Evolutionary conservation across 1,140 invertebrate genomes (phyloP).

Genomic region (Yoshiicerus persimilis): DNA sequence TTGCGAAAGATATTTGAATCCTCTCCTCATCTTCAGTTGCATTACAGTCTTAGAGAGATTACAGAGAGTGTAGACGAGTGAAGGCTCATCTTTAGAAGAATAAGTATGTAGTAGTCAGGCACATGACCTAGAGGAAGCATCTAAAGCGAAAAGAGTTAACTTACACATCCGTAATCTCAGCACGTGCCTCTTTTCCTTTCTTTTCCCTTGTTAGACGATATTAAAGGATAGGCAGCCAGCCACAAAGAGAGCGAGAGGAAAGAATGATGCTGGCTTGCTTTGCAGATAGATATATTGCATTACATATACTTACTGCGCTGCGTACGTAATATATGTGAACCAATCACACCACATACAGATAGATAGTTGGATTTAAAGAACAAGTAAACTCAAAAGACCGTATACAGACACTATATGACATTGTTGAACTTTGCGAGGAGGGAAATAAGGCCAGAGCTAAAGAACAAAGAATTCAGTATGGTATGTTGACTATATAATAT

Average conservation of each 20-base stretch:
- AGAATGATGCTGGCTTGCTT: not conserved
- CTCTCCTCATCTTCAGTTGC: not conserved
- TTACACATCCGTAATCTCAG: conserved; percentile 25
- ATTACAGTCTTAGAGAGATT: conserved; percentile 14
- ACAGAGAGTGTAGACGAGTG: not conserved
- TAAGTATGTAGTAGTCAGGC: not conserved
- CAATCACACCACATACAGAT: not conserved
- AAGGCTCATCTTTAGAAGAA: not conserved
- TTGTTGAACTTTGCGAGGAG: not conserved
- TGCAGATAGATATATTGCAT: not conserved
- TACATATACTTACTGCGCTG: not conserved
- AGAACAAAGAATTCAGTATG: not conserved
- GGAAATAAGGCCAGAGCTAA: not conserved
- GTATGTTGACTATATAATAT: not conserved
- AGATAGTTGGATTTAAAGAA: not conserved
- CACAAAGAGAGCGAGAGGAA: not conserved
- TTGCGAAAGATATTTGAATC: conserved; percentile 3
- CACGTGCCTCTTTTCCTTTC: not conserved
- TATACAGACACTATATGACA: not conserved
- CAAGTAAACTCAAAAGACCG: not conserved
- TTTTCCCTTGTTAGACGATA: conserved; percentile 2
- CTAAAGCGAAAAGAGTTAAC: not conserved
- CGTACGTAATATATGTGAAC: not conserved
- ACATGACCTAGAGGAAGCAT: conserved; percentile 1
- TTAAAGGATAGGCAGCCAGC: not conserved